Conservation (phyloP, 1,140 invertebrate species). For the Pachyrhynchus sulphureomaculatus region DNA sequence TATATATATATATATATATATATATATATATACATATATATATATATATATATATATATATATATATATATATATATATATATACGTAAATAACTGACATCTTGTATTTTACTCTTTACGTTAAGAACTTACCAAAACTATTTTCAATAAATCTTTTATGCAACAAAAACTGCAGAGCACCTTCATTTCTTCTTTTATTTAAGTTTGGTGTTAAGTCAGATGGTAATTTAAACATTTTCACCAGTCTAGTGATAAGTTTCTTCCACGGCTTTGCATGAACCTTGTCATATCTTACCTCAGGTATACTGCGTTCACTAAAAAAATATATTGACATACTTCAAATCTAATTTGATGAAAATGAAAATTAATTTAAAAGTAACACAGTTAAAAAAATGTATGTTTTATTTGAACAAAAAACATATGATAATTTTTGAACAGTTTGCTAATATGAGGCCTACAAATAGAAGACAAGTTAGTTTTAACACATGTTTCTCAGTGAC, state of each 20-base stretch:
- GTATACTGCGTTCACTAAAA: conserved; percentile 52
- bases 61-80: no score
- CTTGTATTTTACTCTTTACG: no score
- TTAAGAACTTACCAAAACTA: conserved; percentile 59
- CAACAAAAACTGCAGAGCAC: conserved; percentile 66
- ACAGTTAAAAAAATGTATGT: neutral
- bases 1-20: no score
- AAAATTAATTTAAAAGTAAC: neutral
- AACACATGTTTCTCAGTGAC: no score
- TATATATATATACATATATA: no score
- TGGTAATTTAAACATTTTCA: conserved; percentile 63
- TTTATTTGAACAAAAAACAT: no score
- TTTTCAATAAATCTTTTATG: conserved; percentile 63
- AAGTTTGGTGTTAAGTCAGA: conserved; percentile 63
- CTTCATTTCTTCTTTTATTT: conserved; percentile 62
- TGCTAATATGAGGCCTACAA: no score
- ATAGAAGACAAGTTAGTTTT: no score
- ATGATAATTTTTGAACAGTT: no score
- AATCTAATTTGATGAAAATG: no score
- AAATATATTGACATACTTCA: neutral
- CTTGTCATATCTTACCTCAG: conserved; percentile 61
- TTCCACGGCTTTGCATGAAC: conserved; percentile 60
- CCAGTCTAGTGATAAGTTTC: conserved; percentile 62
- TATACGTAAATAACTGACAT: no score
- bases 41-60: no score